Percentiles rank a stretch among this genome's conserved stretches.
Conservation (phyloP, 64 coral and sea anemone genomes). For the Orbicella faveolata region DNA sequence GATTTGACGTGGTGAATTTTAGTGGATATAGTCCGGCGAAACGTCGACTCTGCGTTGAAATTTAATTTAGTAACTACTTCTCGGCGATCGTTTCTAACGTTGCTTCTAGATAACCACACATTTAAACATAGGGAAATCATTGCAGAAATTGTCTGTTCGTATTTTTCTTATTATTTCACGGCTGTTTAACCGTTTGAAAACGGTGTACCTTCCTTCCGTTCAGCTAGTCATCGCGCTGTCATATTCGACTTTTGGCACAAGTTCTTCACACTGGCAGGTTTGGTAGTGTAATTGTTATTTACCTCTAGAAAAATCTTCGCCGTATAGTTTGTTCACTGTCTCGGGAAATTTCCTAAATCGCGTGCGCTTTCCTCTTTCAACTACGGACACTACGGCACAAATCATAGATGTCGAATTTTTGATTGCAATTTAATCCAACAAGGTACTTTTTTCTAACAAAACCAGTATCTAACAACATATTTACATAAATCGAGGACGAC, state of each 20-base stretch:
- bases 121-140: neutral
- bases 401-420: neutral
- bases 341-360: neutral
- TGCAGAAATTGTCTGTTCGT: neutral
- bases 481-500: slow-evolving; percentile 2
- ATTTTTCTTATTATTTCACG: neutral
- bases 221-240: neutral
- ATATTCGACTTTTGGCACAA: neutral
- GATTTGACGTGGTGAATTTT: neutral
- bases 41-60: neutral
- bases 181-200: slow-evolving; percentile 3
- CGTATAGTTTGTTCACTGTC: neutral
- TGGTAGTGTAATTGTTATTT: neutral
- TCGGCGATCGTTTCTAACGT: neutral
- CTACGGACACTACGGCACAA: neutral
- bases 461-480: neutral
- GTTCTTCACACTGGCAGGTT: neutral
- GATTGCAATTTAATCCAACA: slow-evolving; percentile 14
- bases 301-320: neutral
- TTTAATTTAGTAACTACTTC: neutral
- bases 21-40: neutral
- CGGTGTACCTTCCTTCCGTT: neutral
- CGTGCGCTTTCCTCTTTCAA: neutral
- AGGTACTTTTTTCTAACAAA: neutral
- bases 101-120: neutral